Percentiles rank a stretch among this genome's conserved stretches.
phyloP scores from a whole-genome alignment of 2,888 invertebrate genomes.

The Stenchaetothrips biformis region DNA sequence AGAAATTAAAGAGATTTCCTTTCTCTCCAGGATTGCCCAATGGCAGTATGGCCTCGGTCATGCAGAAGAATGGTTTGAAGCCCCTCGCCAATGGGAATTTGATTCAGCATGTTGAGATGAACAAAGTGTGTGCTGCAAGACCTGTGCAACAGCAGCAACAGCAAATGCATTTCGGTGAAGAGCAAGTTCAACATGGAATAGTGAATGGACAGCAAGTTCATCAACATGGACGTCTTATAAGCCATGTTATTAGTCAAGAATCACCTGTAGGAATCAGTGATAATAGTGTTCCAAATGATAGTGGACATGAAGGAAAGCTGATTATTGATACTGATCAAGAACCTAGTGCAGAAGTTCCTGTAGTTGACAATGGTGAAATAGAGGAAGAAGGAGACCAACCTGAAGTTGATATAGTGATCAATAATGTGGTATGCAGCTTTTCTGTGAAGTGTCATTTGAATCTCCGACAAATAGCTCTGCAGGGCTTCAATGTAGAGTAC shows the following conservation, averaged over 20 bases:
- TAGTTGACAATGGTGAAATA: slow-evolving; percentile 34
- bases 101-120: slow-evolving; percentile 33
- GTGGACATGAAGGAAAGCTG: slow-evolving; percentile 27
- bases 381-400: slow-evolving; percentile 56
- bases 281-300: slow-evolving; percentile 22
- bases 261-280: slow-evolving; percentile 17
- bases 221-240: background rate
- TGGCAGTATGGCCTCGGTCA: slow-evolving; percentile 66
- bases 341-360: slow-evolving; percentile 14
- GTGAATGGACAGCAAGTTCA: slow-evolving; percentile 21
- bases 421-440: slow-evolving; percentile 96
- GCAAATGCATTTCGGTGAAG: slow-evolving; percentile 26
- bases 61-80: slow-evolving; percentile 79
- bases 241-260: background rate
- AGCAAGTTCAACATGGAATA: slow-evolving; percentile 11
- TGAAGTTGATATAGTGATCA: slow-evolving; percentile 91
- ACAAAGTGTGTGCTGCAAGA: slow-evolving; percentile 25
- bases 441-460: slow-evolving; percentile 95
- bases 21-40: background rate
- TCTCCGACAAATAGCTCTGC: slow-evolving; percentile 86
- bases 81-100: slow-evolving; percentile 63
- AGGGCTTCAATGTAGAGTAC: slow-evolving; percentile 91
- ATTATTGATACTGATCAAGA: slow-evolving; percentile 16
- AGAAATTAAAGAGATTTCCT: background rate
- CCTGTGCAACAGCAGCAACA: slow-evolving; percentile 29